These are phyloP conservation scores for Phrynocephalus vlangalii DNA, from an alignment of 2,797 vertebrate species.

Conservation along the genomic window DNA sequence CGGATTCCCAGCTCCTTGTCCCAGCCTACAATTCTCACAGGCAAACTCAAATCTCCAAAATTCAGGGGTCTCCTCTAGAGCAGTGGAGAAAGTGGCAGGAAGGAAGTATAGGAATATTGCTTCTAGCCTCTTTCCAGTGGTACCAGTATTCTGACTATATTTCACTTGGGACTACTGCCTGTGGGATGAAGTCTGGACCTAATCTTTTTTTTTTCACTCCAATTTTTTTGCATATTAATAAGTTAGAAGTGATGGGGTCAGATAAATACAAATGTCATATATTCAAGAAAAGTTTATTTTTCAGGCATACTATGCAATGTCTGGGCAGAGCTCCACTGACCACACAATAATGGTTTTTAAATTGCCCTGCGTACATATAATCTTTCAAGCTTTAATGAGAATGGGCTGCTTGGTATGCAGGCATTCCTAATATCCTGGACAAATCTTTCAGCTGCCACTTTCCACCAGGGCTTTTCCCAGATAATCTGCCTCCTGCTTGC, in stretches of 20 bases:
- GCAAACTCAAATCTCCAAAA: not conserved
- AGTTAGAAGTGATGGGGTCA: not conserved
- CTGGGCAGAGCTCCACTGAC: not conserved
- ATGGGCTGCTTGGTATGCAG: not conserved
- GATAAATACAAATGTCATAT: not conserved
- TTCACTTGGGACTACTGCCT: no score
- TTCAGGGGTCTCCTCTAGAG: not conserved
- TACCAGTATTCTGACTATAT: not conserved
- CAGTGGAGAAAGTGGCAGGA: not conserved
- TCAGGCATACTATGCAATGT: not conserved
- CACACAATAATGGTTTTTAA: not conserved
- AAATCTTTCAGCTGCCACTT: not conserved
- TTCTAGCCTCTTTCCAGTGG: not conserved
- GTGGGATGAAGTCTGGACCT: not conserved
- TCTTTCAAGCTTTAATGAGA: not conserved
- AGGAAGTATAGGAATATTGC: not conserved
- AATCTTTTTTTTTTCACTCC: not conserved
- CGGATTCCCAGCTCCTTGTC: not conserved
- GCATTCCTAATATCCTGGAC: no score
- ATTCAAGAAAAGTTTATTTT: not conserved
- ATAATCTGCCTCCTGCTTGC: not conserved
- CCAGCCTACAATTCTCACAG: no score
- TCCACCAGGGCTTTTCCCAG: not conserved
- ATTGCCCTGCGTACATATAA: not conserved
- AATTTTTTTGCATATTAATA: no score